These are phyloP conservation scores for Parasteatoda lunata DNA, from an alignment of 2,888 invertebrate species.

Conservation along the genomic window DNA sequence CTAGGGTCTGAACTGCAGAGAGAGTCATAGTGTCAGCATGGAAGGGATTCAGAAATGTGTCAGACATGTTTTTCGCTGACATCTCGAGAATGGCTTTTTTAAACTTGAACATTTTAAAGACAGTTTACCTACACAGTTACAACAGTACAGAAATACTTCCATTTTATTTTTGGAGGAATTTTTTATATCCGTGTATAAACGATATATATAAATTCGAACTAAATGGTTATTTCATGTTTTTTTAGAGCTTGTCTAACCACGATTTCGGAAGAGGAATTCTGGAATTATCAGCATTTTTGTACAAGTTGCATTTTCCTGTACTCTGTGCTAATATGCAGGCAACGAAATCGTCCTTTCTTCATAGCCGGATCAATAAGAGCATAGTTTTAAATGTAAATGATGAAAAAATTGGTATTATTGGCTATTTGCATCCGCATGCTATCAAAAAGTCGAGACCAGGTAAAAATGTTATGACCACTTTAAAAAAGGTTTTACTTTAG, in stretches of 20 bases:
- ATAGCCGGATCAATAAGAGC: conserved; percentile 39
- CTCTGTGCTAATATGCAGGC: conserved; percentile 46
- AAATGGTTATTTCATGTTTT: background rate
- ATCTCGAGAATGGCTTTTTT: too few relatives aligned
- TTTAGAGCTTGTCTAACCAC: conserved; percentile 41
- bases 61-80: too few relatives aligned
- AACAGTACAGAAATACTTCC: too few relatives aligned
- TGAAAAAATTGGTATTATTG: conserved; percentile 41
- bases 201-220: too few relatives aligned
- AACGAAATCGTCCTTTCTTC: conserved; percentile 11
- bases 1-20: too few relatives aligned
- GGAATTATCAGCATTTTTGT: conserved; percentile 30
- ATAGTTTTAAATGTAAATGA: conserved; percentile 13
- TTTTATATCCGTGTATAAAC: too few relatives aligned
- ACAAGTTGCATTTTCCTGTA: conserved; percentile 38
- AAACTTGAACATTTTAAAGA: too few relatives aligned
- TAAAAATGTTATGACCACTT: background rate
- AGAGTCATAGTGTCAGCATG: too few relatives aligned
- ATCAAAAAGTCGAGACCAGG: conserved; percentile 22
- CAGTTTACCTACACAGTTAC: too few relatives aligned
- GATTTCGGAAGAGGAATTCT: conserved; percentile 32
- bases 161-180: too few relatives aligned
- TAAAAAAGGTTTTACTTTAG: too few relatives aligned
- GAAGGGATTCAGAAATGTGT: too few relatives aligned
- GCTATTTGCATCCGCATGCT: conserved; percentile 31